phyloP scores from a whole-genome alignment of 2,888 invertebrate genomes.

The Flexamia atlantica region DNA sequence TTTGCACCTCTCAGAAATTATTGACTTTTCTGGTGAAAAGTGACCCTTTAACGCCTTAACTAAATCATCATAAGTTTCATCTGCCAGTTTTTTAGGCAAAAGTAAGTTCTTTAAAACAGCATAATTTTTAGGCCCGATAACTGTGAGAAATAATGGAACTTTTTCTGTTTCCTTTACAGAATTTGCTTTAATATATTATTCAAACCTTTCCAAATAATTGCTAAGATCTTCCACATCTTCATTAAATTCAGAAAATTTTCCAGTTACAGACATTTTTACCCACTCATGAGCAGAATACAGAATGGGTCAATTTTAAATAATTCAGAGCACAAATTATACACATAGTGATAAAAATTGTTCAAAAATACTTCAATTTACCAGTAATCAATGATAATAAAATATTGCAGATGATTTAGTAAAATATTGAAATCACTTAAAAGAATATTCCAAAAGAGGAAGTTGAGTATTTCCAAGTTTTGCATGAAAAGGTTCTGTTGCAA shows the following conservation, averaged over 20 bases:
- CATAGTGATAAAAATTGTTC: too few relatives aligned
- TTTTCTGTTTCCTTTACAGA: conserved; percentile 6
- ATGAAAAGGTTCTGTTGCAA: not conserved
- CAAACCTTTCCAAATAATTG: not conserved
- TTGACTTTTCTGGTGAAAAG: not conserved
- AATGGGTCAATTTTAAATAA: not conserved
- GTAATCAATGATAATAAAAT: not conserved
- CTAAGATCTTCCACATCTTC: conserved; percentile 5
- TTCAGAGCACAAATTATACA: not conserved
- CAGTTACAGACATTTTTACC: not conserved
- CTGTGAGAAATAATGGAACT: not conserved
- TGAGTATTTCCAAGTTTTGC: not conserved
- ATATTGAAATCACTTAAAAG: not conserved
- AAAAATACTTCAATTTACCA: not conserved
- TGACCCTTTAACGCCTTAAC: conserved; percentile 10
- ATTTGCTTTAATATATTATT: conserved; percentile 4
- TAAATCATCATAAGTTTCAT: not conserved
- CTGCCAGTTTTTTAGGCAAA: not conserved
- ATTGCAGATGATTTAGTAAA: not conserved
- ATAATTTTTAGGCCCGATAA: conserved; percentile 15
- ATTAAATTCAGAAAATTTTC: conserved; percentile 9
- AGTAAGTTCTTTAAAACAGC: not conserved
- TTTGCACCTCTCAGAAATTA: not conserved
- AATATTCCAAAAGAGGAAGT: not conserved
- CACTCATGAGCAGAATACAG: not conserved